A percentile compares a stretch with the other conserved stretches of the same genome.
phyloP scores from a whole-genome alignment of 2,888 invertebrate species.

The Pemphredon lugubris region DNA sequence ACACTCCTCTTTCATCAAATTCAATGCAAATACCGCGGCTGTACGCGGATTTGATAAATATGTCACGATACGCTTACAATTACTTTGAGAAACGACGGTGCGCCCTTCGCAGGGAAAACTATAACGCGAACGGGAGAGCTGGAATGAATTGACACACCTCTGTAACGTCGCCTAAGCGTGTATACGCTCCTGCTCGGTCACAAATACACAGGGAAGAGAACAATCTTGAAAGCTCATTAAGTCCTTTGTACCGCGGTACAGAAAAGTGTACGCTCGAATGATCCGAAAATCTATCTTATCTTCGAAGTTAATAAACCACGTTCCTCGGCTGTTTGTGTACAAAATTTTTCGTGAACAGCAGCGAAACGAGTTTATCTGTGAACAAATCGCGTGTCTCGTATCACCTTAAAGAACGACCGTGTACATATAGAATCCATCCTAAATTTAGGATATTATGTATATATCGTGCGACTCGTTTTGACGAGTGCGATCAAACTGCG shows the following conservation, averaged over 20 bases:
- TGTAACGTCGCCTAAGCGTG: too few species aligned
- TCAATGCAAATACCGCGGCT: slow-evolving; percentile 8
- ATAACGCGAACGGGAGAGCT: slow-evolving; percentile 34
- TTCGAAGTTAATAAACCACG: not conserved
- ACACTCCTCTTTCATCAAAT: slow-evolving; percentile 21
- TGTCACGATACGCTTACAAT: slow-evolving; percentile 26
- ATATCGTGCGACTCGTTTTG: too few species aligned
- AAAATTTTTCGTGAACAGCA: too few species aligned
- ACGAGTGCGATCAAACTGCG: too few species aligned
- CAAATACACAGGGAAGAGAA: slow-evolving; percentile 20
- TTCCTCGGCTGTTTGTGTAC: too few species aligned
- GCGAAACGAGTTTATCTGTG: too few species aligned
- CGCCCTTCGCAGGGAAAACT: slow-evolving; percentile 29
- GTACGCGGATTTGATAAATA: slow-evolving; percentile 25
- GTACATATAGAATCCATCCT: too few species aligned
- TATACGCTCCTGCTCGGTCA: not conserved
- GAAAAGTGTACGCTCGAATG: not conserved
- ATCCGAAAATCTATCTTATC: not conserved
- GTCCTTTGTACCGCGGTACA: slow-evolving; percentile 12
- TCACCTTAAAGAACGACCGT: too few species aligned
- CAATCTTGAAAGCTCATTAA: slow-evolving; percentile 56
- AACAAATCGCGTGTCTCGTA: too few species aligned
- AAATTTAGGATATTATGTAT: too few species aligned
- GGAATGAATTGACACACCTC: slow-evolving; percentile 45
- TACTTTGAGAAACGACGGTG: slow-evolving; percentile 27